Evolutionary conservation across 2,113 vertebrate genomes (phyloP), one percentile per base, ranked within the genome.

Genomic region (Aphyosemion australe): DNA sequence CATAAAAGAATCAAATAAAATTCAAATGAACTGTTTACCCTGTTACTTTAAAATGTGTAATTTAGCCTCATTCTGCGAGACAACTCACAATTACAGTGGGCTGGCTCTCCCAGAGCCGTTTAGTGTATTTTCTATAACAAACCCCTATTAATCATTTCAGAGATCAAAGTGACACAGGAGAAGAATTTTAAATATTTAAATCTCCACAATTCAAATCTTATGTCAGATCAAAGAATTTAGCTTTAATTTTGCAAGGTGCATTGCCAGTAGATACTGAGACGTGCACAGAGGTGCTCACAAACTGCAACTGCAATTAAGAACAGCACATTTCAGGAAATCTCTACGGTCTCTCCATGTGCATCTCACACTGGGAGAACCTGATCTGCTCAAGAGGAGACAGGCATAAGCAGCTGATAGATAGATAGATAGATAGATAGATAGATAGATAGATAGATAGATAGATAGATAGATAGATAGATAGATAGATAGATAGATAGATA

Each of bases 111-210:
- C 79, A 41, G 32, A 75, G 89, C 85, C 87, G 64, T 92, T 92
- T 91, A 92, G 88, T 89, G 79, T 87, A 80, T 89, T 91, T 92
- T 92, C 90, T 87, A 91, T 89, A 92, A 94, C 91, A 92, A 93
- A 88, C 89, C 88, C 88, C 82, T 72, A 78, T 85, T 93, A 93
- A 94, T 93, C 89, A 92, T 90, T 79, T 62, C 65, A 19, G 67
- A 90, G 89, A 92, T 93, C 93, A 92, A 92, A 93, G 79, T 87
- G 90, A 91, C 73, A 82, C 85, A 53, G 85, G 81, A 70, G 88
- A 92, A 82, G 84, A 89, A 75, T 89, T 93, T 92, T 92, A 91
- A 93, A 93, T 93, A 92, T 93, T 93, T 90, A 93, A 93, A 91
- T 90, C 84, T 87, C 74, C 76, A 68, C 87, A 87, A 84, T 91